Evolutionary conservation across 2,888 invertebrate genomes (phyloP).

Genomic region (Ferdinandea cuprea): DNA sequence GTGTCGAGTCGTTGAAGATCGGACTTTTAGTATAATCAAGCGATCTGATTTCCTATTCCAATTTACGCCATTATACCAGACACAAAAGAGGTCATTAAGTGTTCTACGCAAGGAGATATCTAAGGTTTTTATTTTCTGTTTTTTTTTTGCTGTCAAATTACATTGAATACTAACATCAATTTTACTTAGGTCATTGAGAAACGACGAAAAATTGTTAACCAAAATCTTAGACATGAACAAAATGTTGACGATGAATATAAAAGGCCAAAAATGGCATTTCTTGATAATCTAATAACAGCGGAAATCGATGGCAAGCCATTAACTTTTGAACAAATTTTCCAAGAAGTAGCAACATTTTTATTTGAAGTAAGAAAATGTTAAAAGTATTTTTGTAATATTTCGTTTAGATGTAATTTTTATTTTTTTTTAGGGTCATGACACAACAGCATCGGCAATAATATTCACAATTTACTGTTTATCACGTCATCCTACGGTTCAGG

Average conservation of each 20-base stretch:
- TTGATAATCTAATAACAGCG: slow-evolving; percentile 76
- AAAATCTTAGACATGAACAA: neutral
- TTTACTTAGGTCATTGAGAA: slow-evolving; percentile 76
- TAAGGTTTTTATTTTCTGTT: neutral
- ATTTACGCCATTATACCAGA: slow-evolving; percentile 77
- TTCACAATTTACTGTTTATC: slow-evolving; percentile 84
- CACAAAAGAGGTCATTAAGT: slow-evolving; percentile 77
- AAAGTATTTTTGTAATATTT: neutral
- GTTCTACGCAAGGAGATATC: slow-evolving; percentile 67
- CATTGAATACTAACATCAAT: slow-evolving; percentile 1
- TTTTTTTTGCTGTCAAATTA: neutral
- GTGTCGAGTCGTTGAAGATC: slow-evolving; percentile 78
- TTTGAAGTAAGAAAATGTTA: slow-evolving; percentile 76
- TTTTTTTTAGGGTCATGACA: slow-evolving; percentile 85
- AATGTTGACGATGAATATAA: neutral
- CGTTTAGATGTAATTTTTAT: neutral
- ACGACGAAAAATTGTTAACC: slow-evolving; percentile 53
- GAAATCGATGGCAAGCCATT: slow-evolving; percentile 78
- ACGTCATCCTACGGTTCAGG: slow-evolving; percentile 83
- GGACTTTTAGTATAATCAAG: slow-evolving; percentile 79
- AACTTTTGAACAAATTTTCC: slow-evolving; percentile 79
- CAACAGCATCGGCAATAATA: slow-evolving; percentile 85
- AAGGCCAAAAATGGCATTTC: slow-evolving; percentile 16
- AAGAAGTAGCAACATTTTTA: slow-evolving; percentile 82
- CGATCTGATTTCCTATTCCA: slow-evolving; percentile 79